Evolutionary conservation across 92 coral and sea anemone genomes (phyloP), one percentile per base, ranked within the genome.

Genomic region (Palythoa caribaeorum): DNA sequence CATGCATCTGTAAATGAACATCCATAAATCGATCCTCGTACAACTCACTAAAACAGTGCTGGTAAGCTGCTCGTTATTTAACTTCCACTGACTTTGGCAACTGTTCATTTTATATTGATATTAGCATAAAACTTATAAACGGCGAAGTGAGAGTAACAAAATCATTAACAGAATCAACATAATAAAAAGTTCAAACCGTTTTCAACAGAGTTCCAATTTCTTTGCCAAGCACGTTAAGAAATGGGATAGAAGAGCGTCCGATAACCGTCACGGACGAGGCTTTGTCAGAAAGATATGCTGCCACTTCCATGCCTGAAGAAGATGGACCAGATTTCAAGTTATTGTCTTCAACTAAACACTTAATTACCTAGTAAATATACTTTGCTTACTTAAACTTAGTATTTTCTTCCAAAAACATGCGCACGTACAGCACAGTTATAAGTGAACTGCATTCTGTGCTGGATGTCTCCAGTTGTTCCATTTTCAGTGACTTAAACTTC

Each of bases 191-290:
- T n/a, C 86, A 36, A 83, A 95, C 99, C 98, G 94, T 89, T 84
- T 89, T 95, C 78, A 96, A 81, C 57, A 96, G 91, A 16, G 92
- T 65, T 54, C 99, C 99, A 68, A 96, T 95, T 66, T 88, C 89
- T 63, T 92, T 87, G 40, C 99, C 99, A 86, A 96, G 94, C 28
- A 92, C 94, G 57, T 89, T 94, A 6, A 89, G 95, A 86, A 96
- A 96, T 36, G 99, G 99, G 72, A 88, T 94, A 59, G 91, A 92
- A 20, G 93, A 83, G 79, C 94, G 92, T 6, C 97, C 98, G 7
- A 96, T 91, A 15, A 96, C 96, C 7, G 96, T 92, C 75, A 96
- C 99, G 3, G 98, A 95, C 5, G 89, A 65, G 38, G 99, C 99
- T 90, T 96, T 96, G 50, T 92, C 98, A 63, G 94, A 59, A 57